A percentile compares a stretch with the other conserved stretches of the same genome.
Evolutionary conservation across 2,113 vertebrate genomes (phyloP).

Genomic region (Paramormyrops kingsleyae): DNA sequence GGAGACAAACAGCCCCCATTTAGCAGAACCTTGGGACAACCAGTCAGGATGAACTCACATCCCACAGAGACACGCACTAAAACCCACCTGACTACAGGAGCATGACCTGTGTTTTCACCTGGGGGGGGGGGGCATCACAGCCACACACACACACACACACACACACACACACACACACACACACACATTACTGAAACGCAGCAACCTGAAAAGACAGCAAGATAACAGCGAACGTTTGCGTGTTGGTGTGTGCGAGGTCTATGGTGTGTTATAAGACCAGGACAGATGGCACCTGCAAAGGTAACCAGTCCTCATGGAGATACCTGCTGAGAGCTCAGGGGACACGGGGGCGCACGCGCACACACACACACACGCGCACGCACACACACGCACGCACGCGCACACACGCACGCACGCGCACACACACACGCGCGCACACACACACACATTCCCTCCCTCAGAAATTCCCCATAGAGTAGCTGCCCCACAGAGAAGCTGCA

Average conservation of each 20-base stretch:
- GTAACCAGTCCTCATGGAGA: neutral
- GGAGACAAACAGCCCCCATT: neutral
- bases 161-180: neutral
- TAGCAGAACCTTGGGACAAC: neutral
- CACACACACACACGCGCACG: neutral
- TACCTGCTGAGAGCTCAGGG: neutral
- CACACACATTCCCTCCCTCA: neutral
- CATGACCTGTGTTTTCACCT: neutral
- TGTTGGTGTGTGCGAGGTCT: neutral
- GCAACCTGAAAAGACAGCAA: neutral
- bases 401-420: neutral
- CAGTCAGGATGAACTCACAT: neutral
- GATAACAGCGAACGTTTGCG: neutral
- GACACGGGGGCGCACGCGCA: neutral
- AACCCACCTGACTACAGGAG: neutral
- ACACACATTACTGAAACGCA: neutral
- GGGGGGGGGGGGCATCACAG: neutral
- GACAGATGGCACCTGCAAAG: constrained; percentile 12
- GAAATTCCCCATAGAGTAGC: neutral
- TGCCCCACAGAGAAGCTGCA: neutral
- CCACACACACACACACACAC: neutral
- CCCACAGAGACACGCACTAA: neutral
- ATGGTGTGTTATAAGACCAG: neutral
- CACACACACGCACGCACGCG: neutral
- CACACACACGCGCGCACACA: neutral